A percentile compares a stretch with the other conserved stretches of the same genome.
These are phyloP conservation scores for Brachyhypopomus occidentalis DNA, from an alignment of 2,113 vertebrate genomes.

Conservation along the genomic window DNA sequence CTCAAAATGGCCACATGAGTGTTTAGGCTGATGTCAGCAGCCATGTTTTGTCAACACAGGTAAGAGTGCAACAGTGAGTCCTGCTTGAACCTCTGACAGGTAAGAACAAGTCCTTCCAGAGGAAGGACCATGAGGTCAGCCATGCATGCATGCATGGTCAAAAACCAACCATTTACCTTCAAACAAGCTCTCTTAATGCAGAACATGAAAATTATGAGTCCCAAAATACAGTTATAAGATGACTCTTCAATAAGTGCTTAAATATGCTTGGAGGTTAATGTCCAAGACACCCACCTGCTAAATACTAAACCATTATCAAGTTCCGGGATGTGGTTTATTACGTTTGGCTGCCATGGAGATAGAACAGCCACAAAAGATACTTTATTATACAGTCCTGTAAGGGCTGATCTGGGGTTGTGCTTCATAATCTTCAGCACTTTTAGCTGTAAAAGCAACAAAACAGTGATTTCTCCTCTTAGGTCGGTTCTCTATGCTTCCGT, in stretches of 20 bases:
- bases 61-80: constrained; percentile 15
- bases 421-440: background rate
- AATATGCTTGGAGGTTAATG: background rate
- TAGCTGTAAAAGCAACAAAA: constrained; percentile 5
- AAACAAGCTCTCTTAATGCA: background rate
- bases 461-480: background rate
- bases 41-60: constrained; percentile 45
- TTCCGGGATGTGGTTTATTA: background rate
- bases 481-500: background rate
- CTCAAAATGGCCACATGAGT: background rate
- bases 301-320: background rate
- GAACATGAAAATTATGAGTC: constrained; percentile 11
- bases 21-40: constrained; percentile 11
- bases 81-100: constrained; percentile 18
- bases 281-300: background rate
- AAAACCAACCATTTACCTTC: constrained; percentile 14
- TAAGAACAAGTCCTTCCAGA: constrained; percentile 33
- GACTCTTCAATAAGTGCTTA: background rate
- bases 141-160: background rate
- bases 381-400: background rate
- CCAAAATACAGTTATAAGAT: constrained; percentile 13
- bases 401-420: background rate
- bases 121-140: background rate
- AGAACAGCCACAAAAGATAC: background rate
- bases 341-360: background rate